A percentile compares a stretch with the other conserved stretches of the same genome.
Evolutionary conservation across 2,797 vertebrate species (phyloP).

Genomic region (Dendrocincla fuliginosa): DNA sequence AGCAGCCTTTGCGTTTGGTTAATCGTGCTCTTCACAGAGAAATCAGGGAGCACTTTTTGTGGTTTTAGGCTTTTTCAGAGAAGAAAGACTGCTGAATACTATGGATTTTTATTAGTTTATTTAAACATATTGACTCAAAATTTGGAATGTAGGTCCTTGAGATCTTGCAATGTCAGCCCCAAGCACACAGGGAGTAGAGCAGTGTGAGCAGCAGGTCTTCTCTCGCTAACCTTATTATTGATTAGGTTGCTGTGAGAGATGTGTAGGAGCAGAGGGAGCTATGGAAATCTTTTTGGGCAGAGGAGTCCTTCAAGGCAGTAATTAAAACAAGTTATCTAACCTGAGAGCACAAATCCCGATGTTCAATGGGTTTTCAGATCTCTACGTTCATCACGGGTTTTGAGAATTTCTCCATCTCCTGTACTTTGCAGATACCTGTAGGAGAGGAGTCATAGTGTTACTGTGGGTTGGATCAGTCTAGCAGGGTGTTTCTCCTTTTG

Average conservation of each 20-base stretch:
- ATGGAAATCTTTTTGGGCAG: neutral
- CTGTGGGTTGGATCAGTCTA: neutral
- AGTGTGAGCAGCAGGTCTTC: neutral
- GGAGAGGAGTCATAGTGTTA: neutral
- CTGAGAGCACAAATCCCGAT: neutral
- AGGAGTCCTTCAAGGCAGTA: neutral
- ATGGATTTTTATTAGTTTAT: neutral
- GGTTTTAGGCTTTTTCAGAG: neutral
- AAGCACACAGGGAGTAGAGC: neutral
- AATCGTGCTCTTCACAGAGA: neutral
- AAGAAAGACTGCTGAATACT: neutral
- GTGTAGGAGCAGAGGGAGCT: neutral
- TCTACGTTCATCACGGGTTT: rapidly evolving
- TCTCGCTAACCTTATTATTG: neutral
- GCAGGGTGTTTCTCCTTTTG: neutral
- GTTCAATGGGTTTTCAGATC: neutral
- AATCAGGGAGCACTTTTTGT: neutral
- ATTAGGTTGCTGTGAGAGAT: neutral
- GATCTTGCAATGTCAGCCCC: neutral
- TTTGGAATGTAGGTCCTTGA: neutral
- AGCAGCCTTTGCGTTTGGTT: neutral
- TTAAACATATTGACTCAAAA: neutral
- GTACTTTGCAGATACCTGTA: neutral
- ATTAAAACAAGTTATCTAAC: neutral
- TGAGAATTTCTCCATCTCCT: neutral